Base-by-base conservation (phyloP, 2,797 vertebrate species). In the Cuniculus paca region DNA sequence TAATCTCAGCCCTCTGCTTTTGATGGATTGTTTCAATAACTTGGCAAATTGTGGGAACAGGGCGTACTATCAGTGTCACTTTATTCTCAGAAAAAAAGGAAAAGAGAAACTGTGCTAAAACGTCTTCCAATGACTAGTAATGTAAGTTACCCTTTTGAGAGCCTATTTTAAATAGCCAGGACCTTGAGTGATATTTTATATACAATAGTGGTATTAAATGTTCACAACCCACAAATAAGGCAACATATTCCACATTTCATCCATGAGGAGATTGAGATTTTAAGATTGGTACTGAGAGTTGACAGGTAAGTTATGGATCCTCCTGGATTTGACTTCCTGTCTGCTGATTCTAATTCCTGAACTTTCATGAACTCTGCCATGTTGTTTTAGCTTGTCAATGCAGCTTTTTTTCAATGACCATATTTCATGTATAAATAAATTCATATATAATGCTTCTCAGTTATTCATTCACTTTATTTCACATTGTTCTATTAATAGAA, bases 51-150 rank as follows among this genome's bases (percentile, higher is more conserved):
- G 60, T 96, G 4, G 2, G 39, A 56, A 72, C 13, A 92, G 31
- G 20, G 24, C 22, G 0, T 81, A 28, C 39, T 91, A 48, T 85
- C 84, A 90, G 42, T 74, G 54, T 48, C 72, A 84, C 60, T 94
- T 90, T 48, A 31, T 88, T 96, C 58, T 88, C 42, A 82, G 78
- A n/a, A 74, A 68, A 16, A 82, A 72, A 54, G 48, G 70, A 45
- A 90, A 68, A 80, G 26, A 45, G 63, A 79, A 95, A 90, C 24
- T 36, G 13, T 91, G 34, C 89, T 54, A 61, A 86, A 82, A 87
- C 65, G 72, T 31, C 24, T 72, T 78, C 36, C 19, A 84, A 1
- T 34, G 24, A 36, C 45, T 72, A 63, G n/a, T 93, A 88, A 89
- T 56, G 68, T 63, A 42, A 88, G 54, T 36, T 91, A 68, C 36